Percentiles rank a stretch among this genome's conserved stretches.
Evolutionary conservation across 1,140 invertebrate species (phyloP).

Genomic region (Papilio aristodemus): DNA sequence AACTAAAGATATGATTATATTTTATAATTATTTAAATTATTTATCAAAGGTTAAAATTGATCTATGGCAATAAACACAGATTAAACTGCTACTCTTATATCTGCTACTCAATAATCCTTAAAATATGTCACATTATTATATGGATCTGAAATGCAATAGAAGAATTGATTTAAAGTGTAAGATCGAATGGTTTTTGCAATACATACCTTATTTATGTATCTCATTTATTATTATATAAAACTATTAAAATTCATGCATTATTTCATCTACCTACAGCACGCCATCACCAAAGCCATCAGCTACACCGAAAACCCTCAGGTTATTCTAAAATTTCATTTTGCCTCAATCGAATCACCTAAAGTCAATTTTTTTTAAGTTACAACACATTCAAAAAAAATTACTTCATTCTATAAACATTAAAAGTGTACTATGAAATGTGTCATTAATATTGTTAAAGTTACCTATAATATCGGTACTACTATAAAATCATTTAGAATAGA

Average conservation of each 20-base stretch:
- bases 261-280: conserved; percentile 78
- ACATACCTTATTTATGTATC: conserved; percentile 25
- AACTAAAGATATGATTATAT: too few species aligned
- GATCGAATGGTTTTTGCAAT: background rate
- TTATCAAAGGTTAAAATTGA: too few species aligned
- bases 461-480: background rate
- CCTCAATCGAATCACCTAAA: conserved; percentile 37
- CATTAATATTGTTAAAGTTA: background rate
- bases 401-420: background rate
- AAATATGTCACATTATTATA: too few species aligned
- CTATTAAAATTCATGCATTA: conserved; percentile 63
- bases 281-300: conserved; percentile 78
- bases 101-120: too few species aligned
- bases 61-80: too few species aligned
- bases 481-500: conserved; percentile 22
- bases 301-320: conserved; percentile 79
- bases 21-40: too few species aligned
- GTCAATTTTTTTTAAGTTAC: too few species aligned
- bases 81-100: too few species aligned
- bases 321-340: conserved; percentile 61
- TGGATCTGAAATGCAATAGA: too few species aligned
- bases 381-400: background rate
- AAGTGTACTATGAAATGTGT: background rate
- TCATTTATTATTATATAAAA: conserved; percentile 31
- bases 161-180: too few species aligned